These are phyloP conservation scores for Emydocephalus ijimae DNA, from an alignment of 2,113 vertebrate genomes.

Conservation along the genomic window DNA sequence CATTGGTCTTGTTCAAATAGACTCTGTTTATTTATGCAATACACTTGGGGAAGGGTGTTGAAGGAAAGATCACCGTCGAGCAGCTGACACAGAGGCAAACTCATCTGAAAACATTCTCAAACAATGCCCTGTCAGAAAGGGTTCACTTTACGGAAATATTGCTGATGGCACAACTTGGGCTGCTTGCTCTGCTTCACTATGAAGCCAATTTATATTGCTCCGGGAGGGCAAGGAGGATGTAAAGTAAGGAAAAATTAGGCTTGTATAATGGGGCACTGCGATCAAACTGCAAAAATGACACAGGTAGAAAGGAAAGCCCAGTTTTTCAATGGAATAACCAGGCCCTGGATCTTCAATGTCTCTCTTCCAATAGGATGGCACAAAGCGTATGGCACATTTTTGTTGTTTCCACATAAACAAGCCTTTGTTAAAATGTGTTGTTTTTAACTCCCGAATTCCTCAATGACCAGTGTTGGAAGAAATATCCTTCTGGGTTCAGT, in stretches of 20 bases:
- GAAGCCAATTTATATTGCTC: background rate
- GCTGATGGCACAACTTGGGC: conserved; percentile 28
- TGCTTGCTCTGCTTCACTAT: background rate
- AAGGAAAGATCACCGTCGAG: conserved; percentile 77
- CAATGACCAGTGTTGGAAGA: background rate
- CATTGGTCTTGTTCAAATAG: conserved; percentile 92
- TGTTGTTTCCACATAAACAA: background rate
- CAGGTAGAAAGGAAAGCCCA: background rate
- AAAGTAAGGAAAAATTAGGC: background rate
- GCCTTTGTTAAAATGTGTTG: background rate
- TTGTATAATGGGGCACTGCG: background rate
- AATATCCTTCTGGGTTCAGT: too few species aligned
- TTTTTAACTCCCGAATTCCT: background rate
- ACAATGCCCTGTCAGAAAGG: conserved; percentile 27
- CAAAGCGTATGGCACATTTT: background rate
- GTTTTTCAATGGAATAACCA: background rate
- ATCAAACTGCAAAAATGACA: background rate
- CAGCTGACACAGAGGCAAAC: conserved; percentile 72
- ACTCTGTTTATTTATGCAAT: conserved; percentile 84
- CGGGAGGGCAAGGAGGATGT: background rate
- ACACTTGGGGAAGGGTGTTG: conserved; percentile 82
- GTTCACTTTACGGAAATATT: conserved; percentile 41
- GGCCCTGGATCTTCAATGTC: background rate
- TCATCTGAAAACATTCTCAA: conserved; percentile 41
- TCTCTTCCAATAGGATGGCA: background rate